Conservation (phyloP, 2,888 invertebrate genomes). For the Cartodere bifasciata region DNA sequence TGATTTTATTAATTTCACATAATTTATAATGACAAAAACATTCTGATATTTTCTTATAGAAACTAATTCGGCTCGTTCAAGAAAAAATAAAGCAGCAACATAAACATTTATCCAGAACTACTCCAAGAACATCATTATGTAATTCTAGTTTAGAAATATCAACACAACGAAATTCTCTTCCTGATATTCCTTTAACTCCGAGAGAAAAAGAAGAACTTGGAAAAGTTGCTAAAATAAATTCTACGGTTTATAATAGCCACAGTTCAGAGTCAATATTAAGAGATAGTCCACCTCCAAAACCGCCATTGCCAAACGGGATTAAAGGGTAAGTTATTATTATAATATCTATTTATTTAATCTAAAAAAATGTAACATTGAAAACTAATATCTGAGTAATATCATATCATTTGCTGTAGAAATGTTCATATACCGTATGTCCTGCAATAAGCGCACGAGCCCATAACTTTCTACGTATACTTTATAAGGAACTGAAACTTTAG, state of each 20-base stretch:
- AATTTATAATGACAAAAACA: too few species aligned
- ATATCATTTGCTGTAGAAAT: too few species aligned
- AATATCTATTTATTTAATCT: too few species aligned
- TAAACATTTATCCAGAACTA: conserved; percentile 28
- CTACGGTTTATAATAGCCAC: conserved; percentile 54
- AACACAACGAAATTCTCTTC: conserved; percentile 52
- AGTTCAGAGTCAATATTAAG: conserved; percentile 69
- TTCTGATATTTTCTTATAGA: conserved; percentile 39
- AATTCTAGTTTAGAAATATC: conserved; percentile 34
- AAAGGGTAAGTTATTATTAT: too few species aligned
- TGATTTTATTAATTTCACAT: too few species aligned
- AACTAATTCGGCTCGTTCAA: conserved; percentile 64
- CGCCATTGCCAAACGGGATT: conserved; percentile 74
- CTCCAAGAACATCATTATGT: conserved; percentile 35
- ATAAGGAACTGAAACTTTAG: too few species aligned
- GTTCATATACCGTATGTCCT: too few species aligned
- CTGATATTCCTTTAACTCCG: conserved; percentile 75
- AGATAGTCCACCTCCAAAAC: conserved; percentile 68
- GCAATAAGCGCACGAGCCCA: too few species aligned
- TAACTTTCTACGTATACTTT: too few species aligned
- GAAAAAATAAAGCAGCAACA: conserved; percentile 56
- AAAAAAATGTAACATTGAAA: too few species aligned
- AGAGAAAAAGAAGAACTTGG: conserved; percentile 58
- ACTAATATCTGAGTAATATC: too few species aligned
- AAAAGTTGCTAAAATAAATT: conserved; percentile 35